Evolutionary conservation across 2,888 invertebrate species (phyloP), one percentile per base, ranked within the genome.

Genomic region (Drosophila meridionalis): DNA sequence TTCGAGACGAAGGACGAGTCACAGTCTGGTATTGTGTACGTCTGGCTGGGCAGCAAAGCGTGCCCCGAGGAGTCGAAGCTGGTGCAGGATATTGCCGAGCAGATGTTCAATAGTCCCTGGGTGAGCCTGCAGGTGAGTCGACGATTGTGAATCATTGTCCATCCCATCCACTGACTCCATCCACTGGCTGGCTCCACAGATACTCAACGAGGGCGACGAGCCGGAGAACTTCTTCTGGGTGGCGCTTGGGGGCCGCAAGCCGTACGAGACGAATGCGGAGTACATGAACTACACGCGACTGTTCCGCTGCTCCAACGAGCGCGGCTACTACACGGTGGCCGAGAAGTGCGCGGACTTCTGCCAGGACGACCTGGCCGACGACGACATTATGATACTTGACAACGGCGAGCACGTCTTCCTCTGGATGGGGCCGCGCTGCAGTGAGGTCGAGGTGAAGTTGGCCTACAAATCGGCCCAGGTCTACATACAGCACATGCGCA

Each of bases 191-290:
- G 20, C 20, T 0, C 12, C 8, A 0, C 48, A 97, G 95, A 95
- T 98, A 20, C 93, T 98, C 60, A 96, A 96, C 68, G 99, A 99
- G 94, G 99, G 99, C 20, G 97, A 97, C 92, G 99, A 99, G 93
- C 99, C 99, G 0, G 99, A 99, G 91, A 99, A 99, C 92, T 99
- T 99, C 95, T 99, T 99, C 94, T 99, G 99, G 99, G 96, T 98
- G 50, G 98, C 96, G n/a, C 94, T 99, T 38, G 97, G 98, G 63
- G 99, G 98, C 0, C 96, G 96, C 88, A 98, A 98, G 92, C 95
- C 96, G 0, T 98, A 98, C 92, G 99, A 99, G 68, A 95, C 94
- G 6, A 96, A 97, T 91, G 98, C 98, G 0, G 96, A 96, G 48
- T 99, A 97, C 92, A 98, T 99, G 96, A 95, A 97, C 90, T 97